Base-by-base conservation (phyloP, 2,113 vertebrate species). In the Periophthalmus modestus region DNA sequence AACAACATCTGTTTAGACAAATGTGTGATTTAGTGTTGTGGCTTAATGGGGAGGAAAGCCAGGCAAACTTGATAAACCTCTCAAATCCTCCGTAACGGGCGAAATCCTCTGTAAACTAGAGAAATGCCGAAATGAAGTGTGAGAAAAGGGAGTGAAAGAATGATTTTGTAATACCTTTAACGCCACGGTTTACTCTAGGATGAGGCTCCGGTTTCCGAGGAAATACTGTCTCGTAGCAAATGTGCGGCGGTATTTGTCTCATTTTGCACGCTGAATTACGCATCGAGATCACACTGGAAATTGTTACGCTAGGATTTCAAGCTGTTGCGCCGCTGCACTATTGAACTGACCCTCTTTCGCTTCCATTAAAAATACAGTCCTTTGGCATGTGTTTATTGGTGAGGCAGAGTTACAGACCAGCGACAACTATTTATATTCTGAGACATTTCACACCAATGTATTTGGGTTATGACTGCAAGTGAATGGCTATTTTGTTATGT, bases 71-170 rank as follows among this genome's bases (percentile, higher is more conserved):
- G 89, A 85, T 92, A 91, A 92, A 91, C 86, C 87, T 82, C 86
- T 77, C 81, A 92, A 92, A 93, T 91, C 91, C 88, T 52, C 80
- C 90, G 72, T 87, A 91, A 91, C 90, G 77, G 36, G 87, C 79
- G 71, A 91, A 86, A 90, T 85, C 89, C 87, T 74, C 71, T 68
- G 74, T 90, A 93, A 90, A 92, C 79, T 46, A 84, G 83, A 69
- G 85, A 90, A 89, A 90, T 89, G 86, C 89, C 86, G 88, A 92
- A 93, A 93, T 88, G 79, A 93, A 92, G 93, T 92, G 93, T 93
- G 93, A 93, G 93, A 94, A 94, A 93, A 87, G 82, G 87, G 84
- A 77, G 79, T 84, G 81, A 89, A 92, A 91, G 89, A 89, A 91
- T 82, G 87, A 91, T 88, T 91, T 87, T 85, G 89, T 93, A 91